Conservation (phyloP, 37 sponge, comb jelly and placozoan genomes). For the Halisarca cf. caerulea region DNA sequence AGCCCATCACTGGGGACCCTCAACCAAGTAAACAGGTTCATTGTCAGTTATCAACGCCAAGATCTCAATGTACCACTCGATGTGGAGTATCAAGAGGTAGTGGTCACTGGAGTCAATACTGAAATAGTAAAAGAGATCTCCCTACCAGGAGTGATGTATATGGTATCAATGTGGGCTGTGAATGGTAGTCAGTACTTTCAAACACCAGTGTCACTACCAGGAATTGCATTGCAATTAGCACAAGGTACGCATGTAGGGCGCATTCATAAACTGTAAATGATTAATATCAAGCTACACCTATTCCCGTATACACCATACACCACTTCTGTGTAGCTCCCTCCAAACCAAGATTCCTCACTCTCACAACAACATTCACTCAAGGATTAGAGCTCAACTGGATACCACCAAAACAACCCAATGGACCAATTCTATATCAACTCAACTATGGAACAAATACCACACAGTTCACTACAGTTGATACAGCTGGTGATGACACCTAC, state of each 20-base stretch:
- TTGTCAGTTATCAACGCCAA: too few species aligned
- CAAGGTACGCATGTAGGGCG: too few species aligned
- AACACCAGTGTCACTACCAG: not conserved
- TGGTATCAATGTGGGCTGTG: not conserved
- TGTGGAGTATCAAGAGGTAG: conserved; percentile 16
- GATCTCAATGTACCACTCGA: conserved; percentile 18
- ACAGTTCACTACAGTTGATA: not conserved
- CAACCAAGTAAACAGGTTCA: too few species aligned
- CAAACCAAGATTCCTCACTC: not conserved
- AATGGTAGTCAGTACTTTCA: not conserved
- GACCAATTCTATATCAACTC: not conserved
- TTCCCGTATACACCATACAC: too few species aligned
- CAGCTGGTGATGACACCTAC: not conserved
- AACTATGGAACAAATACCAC: conserved; percentile 22
- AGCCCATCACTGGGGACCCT: too few species aligned
- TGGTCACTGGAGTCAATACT: not conserved
- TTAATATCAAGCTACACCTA: too few species aligned
- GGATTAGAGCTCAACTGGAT: conserved; percentile 32
- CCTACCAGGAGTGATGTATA: not conserved
- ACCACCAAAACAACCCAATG: conserved; percentile 28
- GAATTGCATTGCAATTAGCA: too few species aligned
- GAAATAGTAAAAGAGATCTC: not conserved
- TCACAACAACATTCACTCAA: conserved; percentile 11
- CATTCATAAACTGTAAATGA: too few species aligned
- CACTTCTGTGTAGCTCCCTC: not conserved